Percentiles rank a stretch among this genome's conserved stretches.
phyloP scores from a whole-genome alignment of 1,140 invertebrate genomes.

The Drosophila ambigua region DNA sequence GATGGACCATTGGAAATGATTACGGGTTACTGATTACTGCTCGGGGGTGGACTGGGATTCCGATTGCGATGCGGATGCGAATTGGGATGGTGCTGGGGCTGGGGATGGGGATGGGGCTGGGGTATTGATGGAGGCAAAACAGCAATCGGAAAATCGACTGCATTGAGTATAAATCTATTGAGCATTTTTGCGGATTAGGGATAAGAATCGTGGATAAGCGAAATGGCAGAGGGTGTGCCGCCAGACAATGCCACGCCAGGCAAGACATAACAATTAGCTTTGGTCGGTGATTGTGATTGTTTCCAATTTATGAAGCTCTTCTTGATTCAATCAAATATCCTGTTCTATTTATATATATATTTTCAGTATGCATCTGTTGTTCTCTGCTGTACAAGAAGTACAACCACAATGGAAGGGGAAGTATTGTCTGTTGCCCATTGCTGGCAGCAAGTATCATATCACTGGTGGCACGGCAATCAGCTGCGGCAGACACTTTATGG shows the following conservation, averaged over 20 bases:
- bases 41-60: neutral
- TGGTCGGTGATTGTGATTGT: conserved; percentile 31
- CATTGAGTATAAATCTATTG: conserved; percentile 18
- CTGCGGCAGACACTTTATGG: neutral
- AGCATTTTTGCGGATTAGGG: conserved; percentile 7
- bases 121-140: too few relatives aligned
- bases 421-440: too few relatives aligned
- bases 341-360: neutral
- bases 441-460: too few relatives aligned
- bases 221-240: neutral
- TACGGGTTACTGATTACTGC: conserved; percentile 62
- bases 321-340: conserved; percentile 12
- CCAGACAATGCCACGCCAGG: conserved; percentile 24
- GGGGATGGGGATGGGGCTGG: too few relatives aligned
- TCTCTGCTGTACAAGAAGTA: too few relatives aligned
- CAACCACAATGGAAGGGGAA: too few relatives aligned
- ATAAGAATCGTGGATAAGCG: too few relatives aligned
- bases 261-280: conserved; percentile 49
- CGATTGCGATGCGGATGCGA: too few relatives aligned
- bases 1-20: conserved; percentile 56
- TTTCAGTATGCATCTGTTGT: too few relatives aligned
- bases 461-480: too few relatives aligned
- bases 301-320: conserved; percentile 16
- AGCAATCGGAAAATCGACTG: conserved; percentile 7
- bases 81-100: too few relatives aligned